Evolutionary conservation across 2,888 invertebrate species (phyloP).

Genomic region (Nudaria mundana): DNA sequence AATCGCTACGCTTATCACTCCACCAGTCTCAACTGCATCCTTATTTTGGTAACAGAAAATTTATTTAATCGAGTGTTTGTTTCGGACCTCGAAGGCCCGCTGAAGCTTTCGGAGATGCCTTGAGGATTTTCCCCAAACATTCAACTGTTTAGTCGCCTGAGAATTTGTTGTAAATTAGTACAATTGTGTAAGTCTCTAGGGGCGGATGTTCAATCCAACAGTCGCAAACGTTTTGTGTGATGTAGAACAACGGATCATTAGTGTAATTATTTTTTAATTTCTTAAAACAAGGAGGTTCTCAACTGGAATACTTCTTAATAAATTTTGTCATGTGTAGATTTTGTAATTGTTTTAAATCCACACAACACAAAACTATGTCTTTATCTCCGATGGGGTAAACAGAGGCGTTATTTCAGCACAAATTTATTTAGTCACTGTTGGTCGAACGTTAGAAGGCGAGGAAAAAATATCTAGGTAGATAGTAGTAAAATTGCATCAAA

Average conservation of each 20-base stretch:
- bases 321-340: no score
- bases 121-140: slow-evolving; percentile 23
- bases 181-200: slow-evolving; percentile 18
- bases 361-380: no score
- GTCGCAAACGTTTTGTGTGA: slow-evolving; percentile 12
- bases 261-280: slow-evolving; percentile 2
- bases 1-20: not conserved
- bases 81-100: slow-evolving; percentile 6
- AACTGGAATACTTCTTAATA: no score
- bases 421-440: no score
- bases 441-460: no score
- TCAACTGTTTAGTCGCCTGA: no score
- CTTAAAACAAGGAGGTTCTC: no score
- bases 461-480: no score
- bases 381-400: no score
- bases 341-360: no score
- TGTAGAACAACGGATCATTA: slow-evolving; percentile 10
- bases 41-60: slow-evolving; percentile 10
- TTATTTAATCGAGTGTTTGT: slow-evolving; percentile 22
- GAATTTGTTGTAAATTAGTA: slow-evolving; percentile 27
- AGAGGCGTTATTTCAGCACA: no score
- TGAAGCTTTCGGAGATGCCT: slow-evolving; percentile 3
- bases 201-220: slow-evolving; percentile 12
- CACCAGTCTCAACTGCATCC: not conserved
- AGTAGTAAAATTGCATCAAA: no score